phyloP scores from a whole-genome alignment of 1,140 invertebrate species.

The Microplitis demolitor region DNA sequence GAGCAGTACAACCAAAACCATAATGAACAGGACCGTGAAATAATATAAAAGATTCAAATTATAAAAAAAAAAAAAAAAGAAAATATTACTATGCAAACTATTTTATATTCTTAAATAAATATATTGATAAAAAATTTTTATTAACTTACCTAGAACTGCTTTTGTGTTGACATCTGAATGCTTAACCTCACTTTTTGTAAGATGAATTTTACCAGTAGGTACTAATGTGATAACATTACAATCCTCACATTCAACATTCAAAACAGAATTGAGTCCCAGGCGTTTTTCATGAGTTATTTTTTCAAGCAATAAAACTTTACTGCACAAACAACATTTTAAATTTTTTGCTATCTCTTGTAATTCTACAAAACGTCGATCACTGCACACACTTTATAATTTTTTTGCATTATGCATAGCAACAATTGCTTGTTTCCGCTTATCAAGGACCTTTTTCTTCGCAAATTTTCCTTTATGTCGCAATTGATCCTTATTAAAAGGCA shows the following conservation, averaged over 20 bases:
- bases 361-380: slow-evolving; percentile 19
- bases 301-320: not conserved
- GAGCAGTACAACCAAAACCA: slow-evolving; percentile 9
- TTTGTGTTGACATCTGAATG: not conserved
- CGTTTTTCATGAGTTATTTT: slow-evolving; percentile 11
- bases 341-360: slow-evolving; percentile 15
- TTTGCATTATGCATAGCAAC: not conserved
- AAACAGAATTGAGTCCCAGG: slow-evolving; percentile 7
- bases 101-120: not conserved
- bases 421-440: not conserved
- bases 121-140: not conserved
- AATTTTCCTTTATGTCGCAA: not conserved
- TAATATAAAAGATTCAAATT: not conserved
- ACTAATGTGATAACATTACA: not conserved
- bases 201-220: not conserved
- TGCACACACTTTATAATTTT: not conserved
- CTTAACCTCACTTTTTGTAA: not conserved
- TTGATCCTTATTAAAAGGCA: too few species aligned
- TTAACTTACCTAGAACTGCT: not conserved
- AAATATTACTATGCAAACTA: not conserved
- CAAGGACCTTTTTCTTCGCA: not conserved
- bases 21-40: slow-evolving; percentile 13
- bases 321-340: slow-evolving; percentile 21
- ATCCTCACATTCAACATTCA: not conserved
- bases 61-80: not conserved